These are phyloP conservation scores for Cyprinodon variegatus DNA, from an alignment of 2,113 vertebrate species.

Conservation along the genomic window DNA sequence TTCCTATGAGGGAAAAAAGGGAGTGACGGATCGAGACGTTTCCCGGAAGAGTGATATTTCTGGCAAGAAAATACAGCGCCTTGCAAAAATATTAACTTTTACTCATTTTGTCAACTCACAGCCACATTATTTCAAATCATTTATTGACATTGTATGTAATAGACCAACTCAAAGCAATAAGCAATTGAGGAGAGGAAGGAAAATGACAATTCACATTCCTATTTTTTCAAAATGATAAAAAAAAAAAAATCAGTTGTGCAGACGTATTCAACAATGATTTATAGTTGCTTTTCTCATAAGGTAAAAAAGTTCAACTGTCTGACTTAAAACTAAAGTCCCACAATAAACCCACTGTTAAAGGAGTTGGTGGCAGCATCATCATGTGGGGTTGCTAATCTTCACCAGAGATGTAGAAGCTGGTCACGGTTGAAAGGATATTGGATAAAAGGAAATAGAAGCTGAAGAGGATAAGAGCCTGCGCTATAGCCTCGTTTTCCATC, in stretches of 20 bases:
- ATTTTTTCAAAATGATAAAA: not conserved
- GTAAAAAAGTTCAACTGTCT: not conserved
- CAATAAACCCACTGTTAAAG: not conserved
- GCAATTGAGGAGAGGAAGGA: not conserved
- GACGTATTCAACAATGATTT: not conserved
- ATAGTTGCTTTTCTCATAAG: too few species aligned
- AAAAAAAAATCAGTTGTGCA: not conserved
- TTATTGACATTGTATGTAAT: not conserved
- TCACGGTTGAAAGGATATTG: too few species aligned
- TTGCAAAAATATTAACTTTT: not conserved
- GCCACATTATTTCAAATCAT: not conserved
- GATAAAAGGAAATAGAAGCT: too few species aligned
- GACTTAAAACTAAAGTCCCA: not conserved
- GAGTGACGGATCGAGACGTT: slow-evolving; percentile 18
- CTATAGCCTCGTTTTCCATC: too few species aligned
- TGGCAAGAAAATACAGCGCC: slow-evolving; percentile 17
- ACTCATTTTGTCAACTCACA: not conserved
- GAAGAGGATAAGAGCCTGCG: too few species aligned
- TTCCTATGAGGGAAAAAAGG: slow-evolving; percentile 28
- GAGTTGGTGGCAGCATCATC: too few species aligned
- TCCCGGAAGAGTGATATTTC: slow-evolving; percentile 34
- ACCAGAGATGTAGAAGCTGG: too few species aligned
- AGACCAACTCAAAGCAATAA: slow-evolving; percentile 3
- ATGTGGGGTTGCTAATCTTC: too few species aligned
- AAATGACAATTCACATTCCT: not conserved